phyloP scores from a whole-genome alignment of 2,113 vertebrate species.

The Hemibagrus wyckioides region DNA sequence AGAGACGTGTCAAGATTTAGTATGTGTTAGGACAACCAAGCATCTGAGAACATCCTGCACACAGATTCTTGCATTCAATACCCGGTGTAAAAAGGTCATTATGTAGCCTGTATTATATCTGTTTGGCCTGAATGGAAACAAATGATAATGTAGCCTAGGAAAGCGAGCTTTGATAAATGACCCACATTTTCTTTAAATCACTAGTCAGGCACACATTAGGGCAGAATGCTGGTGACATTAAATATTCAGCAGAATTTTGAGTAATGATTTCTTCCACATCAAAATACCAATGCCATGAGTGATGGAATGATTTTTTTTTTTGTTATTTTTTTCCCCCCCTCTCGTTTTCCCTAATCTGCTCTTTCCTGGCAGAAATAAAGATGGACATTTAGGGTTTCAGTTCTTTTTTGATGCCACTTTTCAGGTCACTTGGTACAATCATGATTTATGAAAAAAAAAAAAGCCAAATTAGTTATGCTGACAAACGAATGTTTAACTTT shows the following conservation, averaged over 20 bases:
- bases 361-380: background rate
- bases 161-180: constrained; percentile 51
- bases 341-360: background rate
- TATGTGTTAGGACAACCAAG: background rate
- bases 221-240: constrained; percentile 53
- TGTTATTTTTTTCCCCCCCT: background rate
- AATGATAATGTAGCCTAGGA: constrained; percentile 42
- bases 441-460: background rate
- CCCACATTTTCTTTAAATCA: constrained; percentile 54
- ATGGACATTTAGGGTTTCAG: background rate
- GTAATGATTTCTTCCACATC: constrained; percentile 49
- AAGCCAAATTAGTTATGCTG: background rate
- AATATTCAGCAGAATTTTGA: constrained; percentile 56
- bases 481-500: background rate
- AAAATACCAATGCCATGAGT: constrained; percentile 44
- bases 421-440: background rate
- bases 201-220: constrained; percentile 52
- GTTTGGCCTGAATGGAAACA: constrained; percentile 47
- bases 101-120: constrained; percentile 36
- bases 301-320: constrained; percentile 45
- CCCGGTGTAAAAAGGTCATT: constrained; percentile 39
- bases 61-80: background rate
- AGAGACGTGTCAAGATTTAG: background rate
- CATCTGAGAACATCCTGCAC: background rate
- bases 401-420: background rate